Base-by-base conservation (phyloP, 1,140 invertebrate species). In the Polyergus mexicanus region DNA sequence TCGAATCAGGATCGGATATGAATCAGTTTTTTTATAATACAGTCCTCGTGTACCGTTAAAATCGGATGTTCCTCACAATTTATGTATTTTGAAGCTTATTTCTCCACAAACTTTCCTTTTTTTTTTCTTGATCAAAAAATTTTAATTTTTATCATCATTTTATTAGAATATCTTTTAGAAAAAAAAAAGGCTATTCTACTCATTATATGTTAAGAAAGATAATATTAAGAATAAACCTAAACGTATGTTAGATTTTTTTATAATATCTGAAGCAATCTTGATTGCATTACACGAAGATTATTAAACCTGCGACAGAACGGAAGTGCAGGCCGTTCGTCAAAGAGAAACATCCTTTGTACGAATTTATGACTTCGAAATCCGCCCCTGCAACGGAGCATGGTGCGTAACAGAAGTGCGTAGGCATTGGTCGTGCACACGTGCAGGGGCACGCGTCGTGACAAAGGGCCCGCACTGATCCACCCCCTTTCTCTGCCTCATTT, bases 341-440 rank as follows among this genome's bases (percentile, higher is more conserved):
- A 83, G 60, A 13, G 25, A 83, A 72, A 13, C 38, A 41, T n/a
- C 2, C 7, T 19, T n/a, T 7, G 38, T 19, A 44, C 58, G 63
- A 83, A 89, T 89, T 83, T 77, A 62, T 22, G 41, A 38, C 44
- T 84, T 86, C 38, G 44, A 83, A 86, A 78, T 78, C 76, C 69
- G 76, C 69, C 63, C 80, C 75, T 89, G 74, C 80, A 56, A 47
- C 62, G 35, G 56, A 83, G 68, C 66, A 71, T 51, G 71, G 86
- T 88, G 86, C 75, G 88, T 85, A 91, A 92, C 84, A 90, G 86
- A 91, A 91, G 81, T 92, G 89, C 86, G 91, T 91, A 92, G 92
- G 90, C 90, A 92, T 92, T 92, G 92, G 92, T 87, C 92, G 88
- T 88, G 93, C 92, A 93, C 93, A 93, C 93, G 92, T 93, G 93